Conservation (phyloP, 2,797 vertebrate genomes). For the Danio albolineatus region DNA sequence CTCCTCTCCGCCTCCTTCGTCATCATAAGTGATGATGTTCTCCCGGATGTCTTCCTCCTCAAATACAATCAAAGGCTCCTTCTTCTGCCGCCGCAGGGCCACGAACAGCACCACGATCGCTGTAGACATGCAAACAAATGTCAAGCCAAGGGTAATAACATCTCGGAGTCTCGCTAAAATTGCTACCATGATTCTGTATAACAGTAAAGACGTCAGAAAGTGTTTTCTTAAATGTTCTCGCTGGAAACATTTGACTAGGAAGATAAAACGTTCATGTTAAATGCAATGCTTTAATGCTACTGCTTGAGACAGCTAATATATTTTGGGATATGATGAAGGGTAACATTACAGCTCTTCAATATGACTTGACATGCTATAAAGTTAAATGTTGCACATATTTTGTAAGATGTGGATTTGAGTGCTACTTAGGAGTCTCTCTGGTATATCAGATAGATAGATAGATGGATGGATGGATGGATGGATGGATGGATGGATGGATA, state of each 20-base stretch:
- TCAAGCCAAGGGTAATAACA: constrained; percentile 15
- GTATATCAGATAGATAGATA: no score
- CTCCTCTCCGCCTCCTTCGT: constrained; percentile 96
- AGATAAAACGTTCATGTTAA: not conserved
- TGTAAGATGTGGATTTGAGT: no score
- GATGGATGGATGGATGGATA: no score
- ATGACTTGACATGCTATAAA: not conserved
- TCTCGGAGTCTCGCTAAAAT: not conserved
- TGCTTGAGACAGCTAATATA: constrained; percentile 24
- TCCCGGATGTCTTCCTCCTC: constrained; percentile 97
- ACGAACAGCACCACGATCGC: constrained; percentile 94
- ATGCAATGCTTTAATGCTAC: not conserved
- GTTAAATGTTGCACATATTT: no score
- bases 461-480: no score
- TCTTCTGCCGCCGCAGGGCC: constrained; percentile 94
- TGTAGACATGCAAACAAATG: constrained; percentile 55
- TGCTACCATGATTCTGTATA: not conserved
- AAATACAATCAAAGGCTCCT: constrained; percentile 94
- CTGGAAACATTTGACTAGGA: constrained; percentile 5
- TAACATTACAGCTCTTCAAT: constrained; percentile 1
- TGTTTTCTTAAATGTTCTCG: constrained; percentile 10
- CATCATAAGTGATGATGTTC: constrained; percentile 97
- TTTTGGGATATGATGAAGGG: constrained; percentile 21
- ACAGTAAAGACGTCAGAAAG: constrained; percentile 5
- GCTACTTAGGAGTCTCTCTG: no score